A percentile compares a stretch with the other conserved stretches of the same genome.
Conservation (phyloP, 2,113 vertebrate genomes). For the Genyomyrus donnyi region DNA sequence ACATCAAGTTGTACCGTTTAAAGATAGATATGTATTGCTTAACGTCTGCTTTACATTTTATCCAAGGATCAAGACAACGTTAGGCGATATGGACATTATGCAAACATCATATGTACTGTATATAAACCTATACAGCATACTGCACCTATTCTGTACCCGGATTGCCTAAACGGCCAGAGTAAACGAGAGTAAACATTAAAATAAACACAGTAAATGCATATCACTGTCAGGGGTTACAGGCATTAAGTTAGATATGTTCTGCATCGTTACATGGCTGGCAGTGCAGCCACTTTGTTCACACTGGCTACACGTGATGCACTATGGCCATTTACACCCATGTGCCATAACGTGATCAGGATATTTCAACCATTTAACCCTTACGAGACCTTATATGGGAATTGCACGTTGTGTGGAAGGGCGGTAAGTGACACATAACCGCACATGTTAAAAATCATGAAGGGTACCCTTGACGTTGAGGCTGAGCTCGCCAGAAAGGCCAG, state of each 20-base stretch:
- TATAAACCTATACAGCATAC: too few species aligned
- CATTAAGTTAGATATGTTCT: neutral
- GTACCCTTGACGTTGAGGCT: constrained; percentile 73
- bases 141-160: too few species aligned
- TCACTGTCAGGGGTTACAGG: neutral
- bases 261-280: neutral
- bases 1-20: too few species aligned
- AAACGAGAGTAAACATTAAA: too few species aligned
- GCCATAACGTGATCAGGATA: neutral
- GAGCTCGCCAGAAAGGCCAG: constrained; percentile 46
- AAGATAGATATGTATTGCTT: too few species aligned
- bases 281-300: neutral
- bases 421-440: neutral
- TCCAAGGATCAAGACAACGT: too few species aligned
- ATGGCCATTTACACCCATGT: neutral
- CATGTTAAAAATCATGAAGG: neutral
- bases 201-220: neutral
- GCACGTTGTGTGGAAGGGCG: neutral
- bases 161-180: too few species aligned
- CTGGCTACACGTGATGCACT: neutral
- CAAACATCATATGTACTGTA: too few species aligned
- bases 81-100: too few species aligned
- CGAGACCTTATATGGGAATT: neutral
- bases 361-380: neutral
- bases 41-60: too few species aligned